Evolutionary conservation across 1,140 invertebrate genomes (phyloP).

Genomic region (Psix sp.): DNA sequence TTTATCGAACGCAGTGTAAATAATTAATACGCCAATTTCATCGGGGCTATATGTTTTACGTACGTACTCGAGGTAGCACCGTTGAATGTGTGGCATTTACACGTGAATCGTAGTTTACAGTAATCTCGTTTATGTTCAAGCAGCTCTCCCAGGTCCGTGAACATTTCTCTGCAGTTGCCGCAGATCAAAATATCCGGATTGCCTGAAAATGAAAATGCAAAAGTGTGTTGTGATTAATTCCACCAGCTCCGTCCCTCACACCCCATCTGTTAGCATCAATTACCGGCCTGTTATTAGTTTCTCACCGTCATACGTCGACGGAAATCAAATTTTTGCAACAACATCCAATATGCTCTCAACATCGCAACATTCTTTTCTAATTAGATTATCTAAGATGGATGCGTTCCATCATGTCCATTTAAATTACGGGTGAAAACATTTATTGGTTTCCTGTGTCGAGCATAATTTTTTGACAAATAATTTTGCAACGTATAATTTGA

Average conservation of each 20-base stretch:
- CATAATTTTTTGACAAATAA: no score
- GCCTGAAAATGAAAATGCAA: slow-evolving; percentile 78
- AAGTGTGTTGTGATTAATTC: slow-evolving; percentile 56
- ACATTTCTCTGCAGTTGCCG: slow-evolving; percentile 91
- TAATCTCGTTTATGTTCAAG: slow-evolving; percentile 91
- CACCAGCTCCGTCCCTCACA: slow-evolving; percentile 15
- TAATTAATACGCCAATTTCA: slow-evolving; percentile 47
- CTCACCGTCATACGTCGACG: slow-evolving; percentile 34
- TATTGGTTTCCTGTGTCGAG: not conserved
- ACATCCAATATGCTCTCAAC: slow-evolving; percentile 33
- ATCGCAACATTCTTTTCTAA: slow-evolving; percentile 30
- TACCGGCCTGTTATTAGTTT: slow-evolving; percentile 47
- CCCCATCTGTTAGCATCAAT: slow-evolving; percentile 36
- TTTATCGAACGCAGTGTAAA: slow-evolving; percentile 31
- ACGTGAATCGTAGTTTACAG: slow-evolving; percentile 90
- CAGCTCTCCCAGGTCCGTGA: slow-evolving; percentile 87
- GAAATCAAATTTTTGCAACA: slow-evolving; percentile 44
- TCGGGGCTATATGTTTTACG: slow-evolving; percentile 53
- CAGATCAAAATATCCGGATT: slow-evolving; percentile 92
- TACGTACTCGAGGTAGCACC: slow-evolving; percentile 76
- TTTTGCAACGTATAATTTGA: no score
- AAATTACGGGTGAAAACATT: not conserved
- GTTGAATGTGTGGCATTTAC: slow-evolving; percentile 84
- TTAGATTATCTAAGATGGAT: slow-evolving; percentile 32
- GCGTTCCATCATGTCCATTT: slow-evolving; percentile 13